Conservation (phyloP, 2,113 vertebrate genomes). For the Hyaena hyaena region DNA sequence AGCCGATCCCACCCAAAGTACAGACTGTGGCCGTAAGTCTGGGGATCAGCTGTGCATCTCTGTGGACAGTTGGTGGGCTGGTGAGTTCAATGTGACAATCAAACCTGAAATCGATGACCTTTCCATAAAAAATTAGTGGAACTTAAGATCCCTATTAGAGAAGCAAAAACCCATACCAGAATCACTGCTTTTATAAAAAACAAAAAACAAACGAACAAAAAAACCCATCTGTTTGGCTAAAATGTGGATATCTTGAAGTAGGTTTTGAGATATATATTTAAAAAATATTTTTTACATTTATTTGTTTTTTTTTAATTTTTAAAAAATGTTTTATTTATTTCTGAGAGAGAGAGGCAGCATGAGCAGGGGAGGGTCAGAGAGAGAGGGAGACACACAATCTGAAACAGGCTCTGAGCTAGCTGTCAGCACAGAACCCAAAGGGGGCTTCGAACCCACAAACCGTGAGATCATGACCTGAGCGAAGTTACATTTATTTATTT, state of each 20-base stretch:
- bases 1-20: constrained; percentile 66
- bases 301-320: neutral
- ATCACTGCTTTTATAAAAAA: neutral
- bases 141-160: neutral
- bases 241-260: neutral
- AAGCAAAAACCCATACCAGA: neutral
- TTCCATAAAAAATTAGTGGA: neutral
- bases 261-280: neutral
- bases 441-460: no score
- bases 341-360: no score
- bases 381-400: no score
- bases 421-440: no score
- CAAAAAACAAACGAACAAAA: no score
- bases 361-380: no score
- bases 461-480: no score
- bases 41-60: constrained; percentile 77
- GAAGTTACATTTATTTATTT: no score
- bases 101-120: neutral
- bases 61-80: constrained; percentile 84
- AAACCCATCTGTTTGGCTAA: neutral
- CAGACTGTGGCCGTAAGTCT: constrained; percentile 72
- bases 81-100: constrained; percentile 77
- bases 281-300: no score
- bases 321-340: no score
- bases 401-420: no score